Percentiles rank a stretch among this genome's conserved stretches.
phyloP scores from a whole-genome alignment of 2,113 vertebrate genomes.

The Bolborhynchus lineola region DNA sequence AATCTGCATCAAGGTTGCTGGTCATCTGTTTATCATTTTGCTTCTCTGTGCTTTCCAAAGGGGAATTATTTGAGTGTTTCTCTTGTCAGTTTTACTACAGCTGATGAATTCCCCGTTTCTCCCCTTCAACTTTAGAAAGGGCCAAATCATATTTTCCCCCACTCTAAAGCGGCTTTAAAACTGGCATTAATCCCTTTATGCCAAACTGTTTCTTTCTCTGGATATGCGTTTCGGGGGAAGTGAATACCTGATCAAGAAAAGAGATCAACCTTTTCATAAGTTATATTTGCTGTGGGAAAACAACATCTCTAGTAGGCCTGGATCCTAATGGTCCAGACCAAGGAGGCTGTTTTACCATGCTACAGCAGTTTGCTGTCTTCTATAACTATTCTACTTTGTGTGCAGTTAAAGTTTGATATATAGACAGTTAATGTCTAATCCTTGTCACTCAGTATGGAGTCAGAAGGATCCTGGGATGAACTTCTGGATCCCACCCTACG shows the following conservation, averaged over 20 bases:
- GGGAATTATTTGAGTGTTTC: background rate
- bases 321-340: background rate
- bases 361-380: background rate
- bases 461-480: background rate
- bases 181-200: background rate
- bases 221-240: background rate
- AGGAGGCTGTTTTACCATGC: background rate
- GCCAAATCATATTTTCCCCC: background rate
- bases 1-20: background rate
- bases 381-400: background rate
- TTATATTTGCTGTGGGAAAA: background rate
- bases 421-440: background rate
- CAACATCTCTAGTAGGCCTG: background rate
- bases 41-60: background rate
- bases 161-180: background rate
- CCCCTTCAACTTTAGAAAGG: background rate
- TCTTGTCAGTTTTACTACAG: background rate
- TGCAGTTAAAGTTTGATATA: background rate
- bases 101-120: background rate
- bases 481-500: background rate
- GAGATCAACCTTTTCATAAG: background rate
- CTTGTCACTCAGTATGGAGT: background rate
- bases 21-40: background rate
- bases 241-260: background rate
- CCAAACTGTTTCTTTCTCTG: background rate